Conservation (phyloP, 1,140 invertebrate genomes). For the Diprion similis region DNA sequence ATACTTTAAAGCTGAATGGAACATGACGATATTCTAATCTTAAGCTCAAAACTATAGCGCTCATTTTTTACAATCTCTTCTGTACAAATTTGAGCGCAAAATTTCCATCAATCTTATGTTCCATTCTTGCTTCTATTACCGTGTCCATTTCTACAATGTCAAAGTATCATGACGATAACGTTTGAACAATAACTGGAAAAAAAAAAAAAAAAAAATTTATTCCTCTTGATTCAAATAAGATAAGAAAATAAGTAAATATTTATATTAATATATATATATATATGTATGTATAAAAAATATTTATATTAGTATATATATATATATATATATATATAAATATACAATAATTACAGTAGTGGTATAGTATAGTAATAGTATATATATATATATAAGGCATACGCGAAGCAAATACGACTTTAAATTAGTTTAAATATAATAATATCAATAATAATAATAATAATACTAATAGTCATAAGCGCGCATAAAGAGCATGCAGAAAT, state of each 20-base stretch:
- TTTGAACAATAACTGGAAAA: not conserved
- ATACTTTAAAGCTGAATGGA: constrained; percentile 1
- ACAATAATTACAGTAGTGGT: not conserved
- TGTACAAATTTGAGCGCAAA: too few species aligned
- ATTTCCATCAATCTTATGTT: not conserved
- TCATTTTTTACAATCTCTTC: too few species aligned
- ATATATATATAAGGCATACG: not conserved
- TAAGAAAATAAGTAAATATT: not conserved
- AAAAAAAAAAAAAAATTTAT: too few species aligned
- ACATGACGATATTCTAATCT: not conserved
- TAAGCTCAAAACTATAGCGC: too few species aligned
- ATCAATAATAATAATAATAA: not conserved
- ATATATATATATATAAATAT: not conserved
- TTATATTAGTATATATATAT: not conserved
- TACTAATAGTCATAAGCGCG: not conserved
- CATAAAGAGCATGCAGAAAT: not conserved
- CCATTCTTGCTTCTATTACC: not conserved
- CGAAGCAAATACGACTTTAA: not conserved
- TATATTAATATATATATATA: not conserved
- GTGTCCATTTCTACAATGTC: not conserved
- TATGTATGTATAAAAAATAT: not conserved
- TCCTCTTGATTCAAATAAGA: too few species aligned
- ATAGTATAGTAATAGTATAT: not conserved
- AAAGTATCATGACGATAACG: not conserved
- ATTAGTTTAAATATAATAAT: too few species aligned